These are phyloP conservation scores for Drosophila mimetica DNA, from an alignment of 2,888 invertebrate species.

Conservation along the genomic window DNA sequence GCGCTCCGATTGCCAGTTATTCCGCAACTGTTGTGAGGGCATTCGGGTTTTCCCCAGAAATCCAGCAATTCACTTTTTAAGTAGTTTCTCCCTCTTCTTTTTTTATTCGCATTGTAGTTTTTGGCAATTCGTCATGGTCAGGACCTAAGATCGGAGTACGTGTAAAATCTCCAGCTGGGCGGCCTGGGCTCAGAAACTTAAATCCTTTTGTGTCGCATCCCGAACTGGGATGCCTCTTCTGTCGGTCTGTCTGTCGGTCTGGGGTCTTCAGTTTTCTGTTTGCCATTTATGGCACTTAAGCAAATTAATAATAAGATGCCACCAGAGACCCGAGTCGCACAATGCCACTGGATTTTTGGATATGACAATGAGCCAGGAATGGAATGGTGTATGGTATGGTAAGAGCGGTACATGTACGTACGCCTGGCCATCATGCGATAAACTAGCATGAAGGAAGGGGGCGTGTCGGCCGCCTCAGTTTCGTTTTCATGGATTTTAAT, in stretches of 20 bases:
- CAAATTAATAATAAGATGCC: constrained; percentile 77
- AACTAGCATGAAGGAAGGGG: constrained; percentile 11
- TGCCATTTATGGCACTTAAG: constrained; percentile 76
- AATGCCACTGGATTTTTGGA: constrained; percentile 39
- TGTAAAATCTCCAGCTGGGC: constrained; percentile 72
- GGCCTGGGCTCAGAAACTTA: constrained; percentile 48
- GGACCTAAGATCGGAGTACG: constrained; percentile 40
- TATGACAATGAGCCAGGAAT: constrained; percentile 10
- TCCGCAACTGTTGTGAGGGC: constrained; percentile 27
- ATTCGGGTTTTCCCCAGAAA: constrained; percentile 41
- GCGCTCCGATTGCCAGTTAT: constrained; percentile 19
- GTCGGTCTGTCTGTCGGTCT: too few species aligned
- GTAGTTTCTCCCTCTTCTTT: constrained; percentile 8
- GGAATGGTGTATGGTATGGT: background rate
- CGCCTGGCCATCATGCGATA: constrained; percentile 24
- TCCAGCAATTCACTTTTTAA: constrained; percentile 18
- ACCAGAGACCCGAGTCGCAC: constrained; percentile 43
- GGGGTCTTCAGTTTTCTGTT: constrained; percentile 34
- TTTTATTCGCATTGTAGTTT: constrained; percentile 19
- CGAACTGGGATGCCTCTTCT: background rate
- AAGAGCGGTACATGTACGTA: background rate
- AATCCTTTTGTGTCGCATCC: constrained; percentile 60
- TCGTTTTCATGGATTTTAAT: constrained; percentile 66
- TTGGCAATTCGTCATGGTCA: constrained; percentile 76
- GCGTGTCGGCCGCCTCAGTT: constrained; percentile 34